Evolutionary conservation across 2,888 invertebrate species (phyloP).

Genomic region (Zonitis immaculata): DNA sequence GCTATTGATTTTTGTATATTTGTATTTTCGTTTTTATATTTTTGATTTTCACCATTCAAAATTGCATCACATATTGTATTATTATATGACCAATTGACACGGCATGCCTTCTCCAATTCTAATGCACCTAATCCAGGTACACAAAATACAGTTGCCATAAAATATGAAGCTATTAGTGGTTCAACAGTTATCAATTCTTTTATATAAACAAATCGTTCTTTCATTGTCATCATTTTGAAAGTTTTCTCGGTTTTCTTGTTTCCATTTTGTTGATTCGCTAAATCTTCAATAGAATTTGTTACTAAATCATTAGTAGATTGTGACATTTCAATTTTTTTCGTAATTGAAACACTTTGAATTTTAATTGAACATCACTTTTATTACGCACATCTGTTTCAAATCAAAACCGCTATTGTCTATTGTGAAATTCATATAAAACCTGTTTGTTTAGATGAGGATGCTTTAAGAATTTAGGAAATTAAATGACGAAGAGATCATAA

Average conservation of each 20-base stretch:
- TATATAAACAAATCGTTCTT: slow-evolving; percentile 26
- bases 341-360: no score
- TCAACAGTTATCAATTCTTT: slow-evolving; percentile 44
- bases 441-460: neutral
- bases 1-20: slow-evolving; percentile 50
- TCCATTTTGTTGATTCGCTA: slow-evolving; percentile 18
- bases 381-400: neutral
- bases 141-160: slow-evolving; percentile 38
- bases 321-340: neutral
- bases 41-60: slow-evolving; percentile 36
- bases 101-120: slow-evolving; percentile 56
- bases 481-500: neutral
- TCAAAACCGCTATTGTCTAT: neutral
- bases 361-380: neutral
- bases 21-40: slow-evolving; percentile 45
- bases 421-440: neutral
- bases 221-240: slow-evolving; percentile 26
- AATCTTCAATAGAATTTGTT: slow-evolving; percentile 32
- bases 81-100: slow-evolving; percentile 51
- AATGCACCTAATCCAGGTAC: slow-evolving; percentile 51
- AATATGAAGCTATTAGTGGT: slow-evolving; percentile 41
- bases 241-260: slow-evolving; percentile 19
- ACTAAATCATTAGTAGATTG: slow-evolving; percentile 37
- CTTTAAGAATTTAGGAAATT: neutral
- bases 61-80: slow-evolving; percentile 51